Evolutionary conservation across 2,113 vertebrate genomes (phyloP).

Genomic region (Ia io): DNA sequence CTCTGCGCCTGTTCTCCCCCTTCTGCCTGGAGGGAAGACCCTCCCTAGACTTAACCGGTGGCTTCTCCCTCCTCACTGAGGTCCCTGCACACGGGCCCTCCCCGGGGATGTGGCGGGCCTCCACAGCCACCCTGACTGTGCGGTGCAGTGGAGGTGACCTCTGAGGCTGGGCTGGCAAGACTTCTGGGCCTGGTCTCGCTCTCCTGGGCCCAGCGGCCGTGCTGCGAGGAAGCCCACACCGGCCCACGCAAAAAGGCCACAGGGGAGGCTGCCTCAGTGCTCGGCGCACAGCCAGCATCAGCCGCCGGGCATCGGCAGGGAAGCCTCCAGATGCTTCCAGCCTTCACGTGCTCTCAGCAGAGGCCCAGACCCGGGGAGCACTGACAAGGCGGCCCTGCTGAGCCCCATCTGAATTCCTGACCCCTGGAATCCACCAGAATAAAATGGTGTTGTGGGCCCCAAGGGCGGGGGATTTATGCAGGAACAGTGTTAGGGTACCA

Average conservation of each 20-base stretch:
- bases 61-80: neutral
- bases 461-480: rapidly evolving
- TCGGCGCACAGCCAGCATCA: neutral
- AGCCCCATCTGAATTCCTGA: neutral
- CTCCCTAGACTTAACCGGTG: neutral
- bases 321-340: neutral
- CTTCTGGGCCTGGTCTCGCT: neutral
- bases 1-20: neutral
- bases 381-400: neutral
- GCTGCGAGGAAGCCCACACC: neutral
- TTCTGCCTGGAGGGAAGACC: neutral
- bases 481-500: rapidly evolving
- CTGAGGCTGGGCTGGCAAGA: neutral
- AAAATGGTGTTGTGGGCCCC: rapidly evolving
- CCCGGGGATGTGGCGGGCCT: neutral
- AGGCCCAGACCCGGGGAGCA: neutral
- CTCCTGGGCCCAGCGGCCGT: neutral
- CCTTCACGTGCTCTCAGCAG: neutral
- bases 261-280: neutral
- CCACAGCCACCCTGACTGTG: neutral
- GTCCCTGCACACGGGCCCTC: rapidly evolving
- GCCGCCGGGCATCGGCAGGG: neutral
- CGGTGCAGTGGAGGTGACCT: neutral
- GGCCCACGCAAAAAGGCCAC: neutral
- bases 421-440: rapidly evolving